These are phyloP conservation scores for Conus betulinus DNA, from an alignment of 1,140 invertebrate species.

Conservation along the genomic window DNA sequence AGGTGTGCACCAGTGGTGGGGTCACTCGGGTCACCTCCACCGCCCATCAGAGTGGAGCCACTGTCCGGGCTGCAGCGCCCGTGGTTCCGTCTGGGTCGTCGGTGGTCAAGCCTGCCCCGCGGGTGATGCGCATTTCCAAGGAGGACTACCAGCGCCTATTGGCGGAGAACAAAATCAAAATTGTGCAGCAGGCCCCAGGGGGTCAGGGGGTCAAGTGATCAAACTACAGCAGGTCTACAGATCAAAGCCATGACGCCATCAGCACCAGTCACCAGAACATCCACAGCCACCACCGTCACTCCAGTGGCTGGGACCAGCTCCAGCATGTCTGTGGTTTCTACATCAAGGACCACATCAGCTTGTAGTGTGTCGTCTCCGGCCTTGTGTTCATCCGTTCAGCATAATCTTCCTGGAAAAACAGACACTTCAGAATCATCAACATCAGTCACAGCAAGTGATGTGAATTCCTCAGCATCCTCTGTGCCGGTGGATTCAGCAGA, in stretches of 20 bases:
- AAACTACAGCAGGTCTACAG: conserved; percentile 44
- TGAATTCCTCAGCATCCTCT: too few relatives aligned
- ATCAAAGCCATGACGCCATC: conserved; percentile 10
- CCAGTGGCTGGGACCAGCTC: not conserved
- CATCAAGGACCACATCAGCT: not conserved
- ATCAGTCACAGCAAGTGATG: too few relatives aligned
- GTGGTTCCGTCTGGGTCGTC: not conserved
- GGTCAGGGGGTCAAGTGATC: conserved; percentile 38
- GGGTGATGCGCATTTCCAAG: conserved; percentile 43
- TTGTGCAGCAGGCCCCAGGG: conserved; percentile 35
- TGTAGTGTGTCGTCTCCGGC: not conserved
- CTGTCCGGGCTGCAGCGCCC: not conserved
- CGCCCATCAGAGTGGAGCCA: conserved; percentile 26
- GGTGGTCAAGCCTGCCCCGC: not conserved
- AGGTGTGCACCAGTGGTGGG: not conserved
- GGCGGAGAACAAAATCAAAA: conserved; percentile 45
- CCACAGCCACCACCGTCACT: not conserved
- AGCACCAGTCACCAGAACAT: not conserved
- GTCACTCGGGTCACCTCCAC: conserved; percentile 8
- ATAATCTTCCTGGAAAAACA: not conserved
- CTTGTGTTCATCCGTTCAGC: too few relatives aligned
- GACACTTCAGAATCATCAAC: not conserved
- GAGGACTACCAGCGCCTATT: conserved; percentile 47
- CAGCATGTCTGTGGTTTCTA: not conserved
- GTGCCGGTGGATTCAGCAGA: not conserved